Conservation (phyloP, 2,113 vertebrate species). For the Passer domesticus region DNA sequence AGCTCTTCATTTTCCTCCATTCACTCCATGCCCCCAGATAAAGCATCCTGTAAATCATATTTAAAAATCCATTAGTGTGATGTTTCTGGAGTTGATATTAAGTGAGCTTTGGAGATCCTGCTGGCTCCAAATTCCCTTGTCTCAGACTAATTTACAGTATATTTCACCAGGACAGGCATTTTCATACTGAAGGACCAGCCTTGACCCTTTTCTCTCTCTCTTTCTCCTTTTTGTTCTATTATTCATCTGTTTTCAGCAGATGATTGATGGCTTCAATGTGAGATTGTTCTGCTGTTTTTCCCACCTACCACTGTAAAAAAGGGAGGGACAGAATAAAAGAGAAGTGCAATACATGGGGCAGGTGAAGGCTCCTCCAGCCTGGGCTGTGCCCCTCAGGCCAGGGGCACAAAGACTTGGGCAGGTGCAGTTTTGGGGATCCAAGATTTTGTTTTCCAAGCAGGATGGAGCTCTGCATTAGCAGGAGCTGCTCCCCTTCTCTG, state of each 20-base stretch:
- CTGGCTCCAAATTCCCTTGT: constrained; percentile 18
- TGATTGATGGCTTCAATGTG: constrained; percentile 2
- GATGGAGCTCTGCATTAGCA: fast-evolving
- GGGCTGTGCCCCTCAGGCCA: background rate
- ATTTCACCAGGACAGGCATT: constrained; percentile 43
- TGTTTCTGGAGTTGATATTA: constrained; percentile 56
- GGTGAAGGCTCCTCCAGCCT: background rate
- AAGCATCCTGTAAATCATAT: constrained; percentile 60
- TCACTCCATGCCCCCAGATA: background rate
- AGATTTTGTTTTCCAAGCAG: background rate
- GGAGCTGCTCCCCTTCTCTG: background rate
- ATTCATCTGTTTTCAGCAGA: constrained; percentile 15
- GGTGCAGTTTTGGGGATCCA: background rate
- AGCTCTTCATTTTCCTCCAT: background rate
- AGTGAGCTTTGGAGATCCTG: constrained; percentile 36
- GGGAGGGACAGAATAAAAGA: background rate
- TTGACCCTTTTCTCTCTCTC: background rate
- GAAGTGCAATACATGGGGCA: background rate
- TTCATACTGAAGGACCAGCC: background rate
- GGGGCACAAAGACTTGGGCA: background rate
- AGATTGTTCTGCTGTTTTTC: constrained; percentile 6
- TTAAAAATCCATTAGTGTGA: constrained; percentile 63
- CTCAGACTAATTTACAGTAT: constrained; percentile 50
- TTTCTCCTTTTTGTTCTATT: constrained; percentile 9
- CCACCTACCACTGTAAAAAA: background rate